phyloP scores from a whole-genome alignment of 1,140 invertebrate species.

The Lucilia sericata region DNA sequence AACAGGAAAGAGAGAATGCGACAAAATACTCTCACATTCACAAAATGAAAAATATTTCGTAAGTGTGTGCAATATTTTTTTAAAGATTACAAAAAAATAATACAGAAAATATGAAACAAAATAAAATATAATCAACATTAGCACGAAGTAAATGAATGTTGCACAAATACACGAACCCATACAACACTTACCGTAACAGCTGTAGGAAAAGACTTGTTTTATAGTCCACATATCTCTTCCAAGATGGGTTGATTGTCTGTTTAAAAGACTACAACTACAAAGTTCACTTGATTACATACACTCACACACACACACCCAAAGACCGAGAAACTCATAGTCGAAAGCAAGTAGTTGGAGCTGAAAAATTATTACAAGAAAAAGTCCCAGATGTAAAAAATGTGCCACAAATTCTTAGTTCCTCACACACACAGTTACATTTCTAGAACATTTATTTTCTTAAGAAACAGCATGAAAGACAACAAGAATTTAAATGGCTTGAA shows the following conservation, averaged over 20 bases:
- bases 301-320: no score
- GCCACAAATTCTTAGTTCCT: conserved; percentile 50
- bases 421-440: background rate
- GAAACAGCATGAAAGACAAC: background rate
- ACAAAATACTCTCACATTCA: background rate
- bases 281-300: background rate
- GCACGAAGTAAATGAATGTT: conserved; percentile 35
- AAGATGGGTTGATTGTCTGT: conserved; percentile 30
- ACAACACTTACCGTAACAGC: conserved; percentile 12
- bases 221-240: conserved; percentile 33
- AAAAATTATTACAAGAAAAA: conserved; percentile 40
- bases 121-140: conserved; percentile 40
- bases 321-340: background rate
- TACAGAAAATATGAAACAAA: background rate
- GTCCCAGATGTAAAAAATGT: conserved; percentile 66
- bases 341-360: background rate
- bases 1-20: background rate
- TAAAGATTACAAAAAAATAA: conserved; percentile 22
- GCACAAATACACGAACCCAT: background rate
- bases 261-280: conserved; percentile 2
- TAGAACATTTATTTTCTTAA: background rate
- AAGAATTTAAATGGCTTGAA: background rate
- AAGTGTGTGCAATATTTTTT: conserved; percentile 28
- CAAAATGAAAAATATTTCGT: background rate
- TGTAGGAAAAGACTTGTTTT: conserved; percentile 39